Evolutionary conservation across 2,888 invertebrate genomes (phyloP).

Genomic region (Cheilosia variabilis): DNA sequence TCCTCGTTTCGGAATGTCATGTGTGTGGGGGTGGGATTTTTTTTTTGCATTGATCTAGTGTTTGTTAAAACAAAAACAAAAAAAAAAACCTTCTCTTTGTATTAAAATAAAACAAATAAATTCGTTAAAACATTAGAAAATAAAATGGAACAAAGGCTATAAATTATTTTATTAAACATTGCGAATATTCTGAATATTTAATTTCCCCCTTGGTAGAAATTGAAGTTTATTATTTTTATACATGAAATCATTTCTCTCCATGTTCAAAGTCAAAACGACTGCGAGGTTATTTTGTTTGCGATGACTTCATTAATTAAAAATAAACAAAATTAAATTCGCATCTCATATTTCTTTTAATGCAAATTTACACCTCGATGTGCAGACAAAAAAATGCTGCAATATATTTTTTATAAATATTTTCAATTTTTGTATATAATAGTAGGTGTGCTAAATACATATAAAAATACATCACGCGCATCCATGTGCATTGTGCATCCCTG

Average conservation of each 20-base stretch:
- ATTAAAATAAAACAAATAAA: constrained; percentile 7
- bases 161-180: constrained; percentile 49
- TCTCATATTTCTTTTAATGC: not conserved
- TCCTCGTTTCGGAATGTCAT: constrained; percentile 8
- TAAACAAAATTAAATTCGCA: not conserved
- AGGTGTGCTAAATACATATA: too few relatives aligned
- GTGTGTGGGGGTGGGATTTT: constrained; percentile 51
- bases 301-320: not conserved
- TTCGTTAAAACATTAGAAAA: constrained; percentile 39
- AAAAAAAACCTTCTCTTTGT: constrained; percentile 2
- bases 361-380: not conserved
- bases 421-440: too few relatives aligned
- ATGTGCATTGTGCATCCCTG: too few relatives aligned
- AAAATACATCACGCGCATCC: too few relatives aligned
- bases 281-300: not conserved
- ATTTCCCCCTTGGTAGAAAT: too few relatives aligned
- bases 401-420: too few relatives aligned
- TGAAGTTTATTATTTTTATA: too few relatives aligned
- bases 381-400: not conserved
- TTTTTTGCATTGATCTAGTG: constrained; percentile 46
- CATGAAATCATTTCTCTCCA: not conserved
- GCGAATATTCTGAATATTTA: constrained; percentile 24
- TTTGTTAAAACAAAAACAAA: not conserved
- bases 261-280: not conserved
- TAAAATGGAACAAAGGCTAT: constrained; percentile 44